Evolutionary conservation across 2,888 invertebrate species (phyloP).

Genomic region (Axea sp.): DNA sequence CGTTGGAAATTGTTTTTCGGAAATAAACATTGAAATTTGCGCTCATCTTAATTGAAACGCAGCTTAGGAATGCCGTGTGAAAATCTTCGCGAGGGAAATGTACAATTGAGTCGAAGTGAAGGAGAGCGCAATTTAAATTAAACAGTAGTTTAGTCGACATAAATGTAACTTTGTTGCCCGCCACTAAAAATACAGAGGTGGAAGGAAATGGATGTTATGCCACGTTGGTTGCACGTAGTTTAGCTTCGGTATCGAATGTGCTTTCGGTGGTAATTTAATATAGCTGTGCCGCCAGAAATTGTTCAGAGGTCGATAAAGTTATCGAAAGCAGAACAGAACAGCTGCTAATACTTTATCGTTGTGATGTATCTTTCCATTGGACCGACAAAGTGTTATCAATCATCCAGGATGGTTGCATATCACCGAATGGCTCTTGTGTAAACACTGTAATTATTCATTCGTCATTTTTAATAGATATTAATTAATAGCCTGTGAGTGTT

Average conservation of each 20-base stretch:
- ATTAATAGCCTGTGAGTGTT: slow-evolving; percentile 6
- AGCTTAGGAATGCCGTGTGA: not conserved
- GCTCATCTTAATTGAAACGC: slow-evolving; percentile 22
- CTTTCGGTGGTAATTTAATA: slow-evolving; percentile 53
- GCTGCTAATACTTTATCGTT: slow-evolving; percentile 55
- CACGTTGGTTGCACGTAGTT: slow-evolving; percentile 20
- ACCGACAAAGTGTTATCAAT: slow-evolving; percentile 29
- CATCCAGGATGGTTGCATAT: slow-evolving; percentile 31
- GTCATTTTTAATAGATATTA: slow-evolving; percentile 8
- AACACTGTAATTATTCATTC: slow-evolving; percentile 20
- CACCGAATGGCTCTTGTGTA: slow-evolving; percentile 7
- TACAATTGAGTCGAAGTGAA: slow-evolving; percentile 23
- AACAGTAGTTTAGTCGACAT: slow-evolving; percentile 25
- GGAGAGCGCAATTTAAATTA: slow-evolving; percentile 31
- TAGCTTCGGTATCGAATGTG: slow-evolving; percentile 48
- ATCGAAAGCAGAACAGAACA: slow-evolving; percentile 54
- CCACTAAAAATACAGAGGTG: slow-evolving; percentile 30
- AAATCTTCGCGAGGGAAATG: slow-evolving; percentile 9
- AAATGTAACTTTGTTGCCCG: slow-evolving; percentile 22
- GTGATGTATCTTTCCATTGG: slow-evolving; percentile 38
- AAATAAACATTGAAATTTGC: slow-evolving; percentile 1
- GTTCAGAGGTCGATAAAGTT: slow-evolving; percentile 48
- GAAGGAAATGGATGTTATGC: slow-evolving; percentile 23
- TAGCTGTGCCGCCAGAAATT: slow-evolving; percentile 34
- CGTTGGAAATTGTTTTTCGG: no score